A percentile compares a stretch with the other conserved stretches of the same genome.
Conservation (phyloP, 2,797 vertebrate species). For the Phataginus tetradactyla region DNA sequence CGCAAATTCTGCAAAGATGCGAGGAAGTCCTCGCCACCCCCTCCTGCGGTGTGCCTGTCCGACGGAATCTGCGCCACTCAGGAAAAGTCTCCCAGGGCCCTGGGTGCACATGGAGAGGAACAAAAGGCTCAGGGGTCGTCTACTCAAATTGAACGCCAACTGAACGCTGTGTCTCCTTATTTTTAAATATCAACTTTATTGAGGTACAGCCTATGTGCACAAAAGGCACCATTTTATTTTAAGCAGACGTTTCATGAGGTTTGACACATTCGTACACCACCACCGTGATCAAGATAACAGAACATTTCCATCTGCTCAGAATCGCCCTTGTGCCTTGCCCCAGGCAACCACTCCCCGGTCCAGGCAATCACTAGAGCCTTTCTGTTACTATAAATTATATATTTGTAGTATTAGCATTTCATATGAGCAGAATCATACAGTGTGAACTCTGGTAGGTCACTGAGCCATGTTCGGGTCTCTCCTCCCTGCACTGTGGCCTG, state of each 20-base stretch:
- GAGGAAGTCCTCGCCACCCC: fast-evolving
- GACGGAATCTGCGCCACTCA: background rate
- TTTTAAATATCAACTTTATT: background rate
- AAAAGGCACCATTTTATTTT: background rate
- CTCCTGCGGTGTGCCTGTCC: fast-evolving
- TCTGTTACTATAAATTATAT: background rate
- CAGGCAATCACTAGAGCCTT: background rate
- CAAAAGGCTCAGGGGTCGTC: background rate
- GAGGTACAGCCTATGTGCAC: background rate
- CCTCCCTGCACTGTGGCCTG: background rate
- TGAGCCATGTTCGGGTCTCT: background rate
- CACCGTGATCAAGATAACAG: background rate
- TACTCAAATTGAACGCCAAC: background rate
- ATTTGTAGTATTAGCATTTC: background rate
- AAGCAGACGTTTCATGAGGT: background rate
- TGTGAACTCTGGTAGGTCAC: background rate
- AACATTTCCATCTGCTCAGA: background rate
- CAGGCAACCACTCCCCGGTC: background rate
- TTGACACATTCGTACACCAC: background rate
- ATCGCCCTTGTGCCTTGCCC: background rate
- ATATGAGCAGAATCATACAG: background rate
- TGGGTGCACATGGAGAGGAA: background rate
- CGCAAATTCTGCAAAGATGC: fast-evolving
- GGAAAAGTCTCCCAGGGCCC: background rate
- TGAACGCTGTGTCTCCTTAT: background rate